These are phyloP conservation scores for Drosophila pandora DNA, from an alignment of 1,140 invertebrate species.

Conservation along the genomic window DNA sequence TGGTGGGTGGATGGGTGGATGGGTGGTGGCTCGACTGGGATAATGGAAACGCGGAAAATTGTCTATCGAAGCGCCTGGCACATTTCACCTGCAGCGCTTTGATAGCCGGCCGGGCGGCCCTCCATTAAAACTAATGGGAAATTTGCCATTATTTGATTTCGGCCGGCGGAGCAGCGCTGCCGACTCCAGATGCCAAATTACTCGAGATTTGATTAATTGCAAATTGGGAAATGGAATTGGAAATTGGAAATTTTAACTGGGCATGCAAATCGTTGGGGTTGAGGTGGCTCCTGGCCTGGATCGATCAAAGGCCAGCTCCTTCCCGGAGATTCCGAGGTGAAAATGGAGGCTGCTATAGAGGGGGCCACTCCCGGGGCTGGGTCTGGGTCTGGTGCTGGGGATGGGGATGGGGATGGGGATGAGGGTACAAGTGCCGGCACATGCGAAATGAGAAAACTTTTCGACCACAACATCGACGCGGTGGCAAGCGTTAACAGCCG, in stretches of 20 bases:
- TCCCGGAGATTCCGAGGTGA: neutral
- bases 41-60: conserved; percentile 55
- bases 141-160: conserved; percentile 80
- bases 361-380: conserved; percentile 6
- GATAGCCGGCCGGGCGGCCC: conserved; percentile 49
- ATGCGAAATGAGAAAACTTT: conserved; percentile 80
- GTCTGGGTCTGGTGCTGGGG: neutral
- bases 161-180: neutral
- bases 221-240: conserved; percentile 35
- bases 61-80: conserved; percentile 68
- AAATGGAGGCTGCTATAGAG: conserved; percentile 21
- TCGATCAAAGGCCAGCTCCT: neutral
- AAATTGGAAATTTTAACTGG: conserved; percentile 34
- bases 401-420: conserved; percentile 15
- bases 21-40: conserved; percentile 2
- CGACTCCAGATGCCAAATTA: conserved; percentile 25
- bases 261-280: conserved; percentile 24
- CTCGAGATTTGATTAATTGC: conserved; percentile 38
- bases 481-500: conserved; percentile 49
- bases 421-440: conserved; percentile 45
- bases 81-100: conserved; percentile 76
- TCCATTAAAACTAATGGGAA: conserved; percentile 82
- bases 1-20: neutral
- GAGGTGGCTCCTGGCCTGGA: neutral
- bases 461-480: conserved; percentile 75